Percentiles rank a stretch among this genome's conserved stretches.
Evolutionary conservation across 2,888 invertebrate species (phyloP).

Genomic region (Drosophila atroscutellata): DNA sequence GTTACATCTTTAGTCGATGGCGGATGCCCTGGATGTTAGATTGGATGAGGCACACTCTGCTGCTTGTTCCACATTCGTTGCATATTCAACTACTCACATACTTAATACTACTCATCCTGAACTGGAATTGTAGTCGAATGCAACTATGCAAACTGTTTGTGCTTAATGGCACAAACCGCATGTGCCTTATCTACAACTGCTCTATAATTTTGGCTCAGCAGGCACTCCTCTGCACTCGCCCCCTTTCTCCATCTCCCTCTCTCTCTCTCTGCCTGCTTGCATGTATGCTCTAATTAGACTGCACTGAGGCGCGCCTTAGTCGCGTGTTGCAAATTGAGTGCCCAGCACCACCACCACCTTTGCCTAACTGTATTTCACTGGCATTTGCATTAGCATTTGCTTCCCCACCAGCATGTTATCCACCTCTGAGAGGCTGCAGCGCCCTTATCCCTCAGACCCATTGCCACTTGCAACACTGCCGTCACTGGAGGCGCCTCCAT

Average conservation of each 20-base stretch:
- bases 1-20: background rate
- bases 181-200: slow-evolving; percentile 37
- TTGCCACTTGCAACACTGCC: background rate
- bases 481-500: slow-evolving; percentile 23
- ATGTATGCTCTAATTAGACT: slow-evolving; percentile 67
- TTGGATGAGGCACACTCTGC: background rate
- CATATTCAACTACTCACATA: background rate
- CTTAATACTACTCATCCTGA: background rate
- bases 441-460: slow-evolving; percentile 9
- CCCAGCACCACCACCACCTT: slow-evolving; percentile 33
- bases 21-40: background rate
- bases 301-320: slow-evolving; percentile 29
- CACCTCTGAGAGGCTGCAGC: slow-evolving; percentile 1
- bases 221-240: background rate
- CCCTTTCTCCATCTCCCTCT: background rate
- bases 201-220: slow-evolving; percentile 1
- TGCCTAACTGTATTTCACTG: slow-evolving; percentile 42
- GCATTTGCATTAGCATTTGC: slow-evolving; percentile 36
- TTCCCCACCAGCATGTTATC: slow-evolving; percentile 8
- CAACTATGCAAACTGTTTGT: slow-evolving; percentile 14
- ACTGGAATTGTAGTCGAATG: background rate
- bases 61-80: background rate
- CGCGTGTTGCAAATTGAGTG: slow-evolving; percentile 66
- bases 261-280: slow-evolving; percentile 1
- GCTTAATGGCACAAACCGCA: slow-evolving; percentile 35